Percentiles rank a stretch among this genome's conserved stretches.
Evolutionary conservation across 2,797 vertebrate genomes (phyloP).

Genomic region (Phrynocephalus forsythii): DNA sequence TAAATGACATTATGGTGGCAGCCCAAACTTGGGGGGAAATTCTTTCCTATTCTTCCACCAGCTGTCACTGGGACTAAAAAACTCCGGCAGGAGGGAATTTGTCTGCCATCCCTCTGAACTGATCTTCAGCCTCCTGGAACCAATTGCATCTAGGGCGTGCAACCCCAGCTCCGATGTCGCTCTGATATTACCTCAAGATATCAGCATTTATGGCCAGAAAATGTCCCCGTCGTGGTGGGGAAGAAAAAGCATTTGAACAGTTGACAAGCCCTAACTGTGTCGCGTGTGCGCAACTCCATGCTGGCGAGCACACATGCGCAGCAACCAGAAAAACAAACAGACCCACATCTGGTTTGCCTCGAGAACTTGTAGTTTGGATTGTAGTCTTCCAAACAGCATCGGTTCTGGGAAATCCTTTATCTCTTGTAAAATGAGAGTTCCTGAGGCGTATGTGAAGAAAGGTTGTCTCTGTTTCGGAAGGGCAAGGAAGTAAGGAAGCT

Average conservation of each 20-base stretch:
- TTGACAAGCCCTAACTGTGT: not conserved
- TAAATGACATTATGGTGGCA: not conserved
- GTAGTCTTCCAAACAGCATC: not conserved
- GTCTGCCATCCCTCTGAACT: not conserved
- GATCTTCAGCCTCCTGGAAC: not conserved
- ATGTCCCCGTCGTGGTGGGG: fast-evolving
- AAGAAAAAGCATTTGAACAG: too few species aligned
- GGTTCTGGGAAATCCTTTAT: not conserved
- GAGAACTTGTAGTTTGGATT: too few species aligned
- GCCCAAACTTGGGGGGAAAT: not conserved
- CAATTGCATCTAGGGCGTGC: not conserved
- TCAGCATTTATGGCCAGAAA: constrained; percentile 17
- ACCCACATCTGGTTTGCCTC: too few species aligned
- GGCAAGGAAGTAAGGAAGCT: not conserved
- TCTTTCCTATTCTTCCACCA: not conserved
- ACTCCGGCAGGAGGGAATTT: not conserved
- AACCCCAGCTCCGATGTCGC: not conserved
- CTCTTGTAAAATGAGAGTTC: not conserved
- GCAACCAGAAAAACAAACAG: too few species aligned
- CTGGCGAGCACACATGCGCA: too few species aligned
- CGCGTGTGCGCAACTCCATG: too few species aligned
- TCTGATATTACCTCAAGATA: not conserved
- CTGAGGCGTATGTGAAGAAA: not conserved
- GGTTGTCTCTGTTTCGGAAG: too few species aligned
- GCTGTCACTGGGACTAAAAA: too few species aligned